Conservation (phyloP, 2,113 vertebrate species). For the Pangasianodon hypophthalmus region DNA sequence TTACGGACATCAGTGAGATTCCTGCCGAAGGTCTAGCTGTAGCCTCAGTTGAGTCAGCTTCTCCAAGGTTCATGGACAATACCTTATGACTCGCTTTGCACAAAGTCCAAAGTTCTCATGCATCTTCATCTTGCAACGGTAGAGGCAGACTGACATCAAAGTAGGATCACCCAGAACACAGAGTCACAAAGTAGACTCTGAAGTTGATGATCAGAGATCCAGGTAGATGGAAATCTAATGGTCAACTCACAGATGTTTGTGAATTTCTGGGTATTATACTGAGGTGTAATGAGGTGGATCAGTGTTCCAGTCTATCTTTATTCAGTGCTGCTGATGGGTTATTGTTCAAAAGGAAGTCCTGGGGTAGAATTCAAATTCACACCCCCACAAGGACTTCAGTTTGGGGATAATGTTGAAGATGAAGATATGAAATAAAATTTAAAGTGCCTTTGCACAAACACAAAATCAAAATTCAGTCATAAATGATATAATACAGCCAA, state of each 20-base stretch:
- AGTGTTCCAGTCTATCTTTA: neutral
- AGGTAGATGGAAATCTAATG: neutral
- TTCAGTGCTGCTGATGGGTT: neutral
- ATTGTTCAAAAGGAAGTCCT: neutral
- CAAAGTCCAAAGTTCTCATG: neutral
- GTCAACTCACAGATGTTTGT: neutral
- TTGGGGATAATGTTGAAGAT: neutral
- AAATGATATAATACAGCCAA: neutral
- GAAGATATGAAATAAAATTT: too few species aligned
- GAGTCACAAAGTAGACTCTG: neutral
- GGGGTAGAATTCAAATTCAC: conserved; percentile 1
- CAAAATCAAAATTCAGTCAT: neutral
- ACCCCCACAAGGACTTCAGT: neutral
- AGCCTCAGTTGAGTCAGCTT: neutral
- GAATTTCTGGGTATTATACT: neutral
- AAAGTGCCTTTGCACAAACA: too few species aligned
- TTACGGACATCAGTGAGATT: neutral
- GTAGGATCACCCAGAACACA: neutral
- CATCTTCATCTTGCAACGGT: neutral
- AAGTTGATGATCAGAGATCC: neutral
- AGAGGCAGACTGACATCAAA: neutral
- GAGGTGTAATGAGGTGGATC: neutral
- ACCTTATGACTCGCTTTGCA: neutral
- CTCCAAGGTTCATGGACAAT: neutral
- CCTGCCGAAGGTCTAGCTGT: neutral